A percentile compares a stretch with the other conserved stretches of the same genome.
phyloP scores from a whole-genome alignment of 2,113 vertebrate species.

The Callorhinus ursinus region DNA sequence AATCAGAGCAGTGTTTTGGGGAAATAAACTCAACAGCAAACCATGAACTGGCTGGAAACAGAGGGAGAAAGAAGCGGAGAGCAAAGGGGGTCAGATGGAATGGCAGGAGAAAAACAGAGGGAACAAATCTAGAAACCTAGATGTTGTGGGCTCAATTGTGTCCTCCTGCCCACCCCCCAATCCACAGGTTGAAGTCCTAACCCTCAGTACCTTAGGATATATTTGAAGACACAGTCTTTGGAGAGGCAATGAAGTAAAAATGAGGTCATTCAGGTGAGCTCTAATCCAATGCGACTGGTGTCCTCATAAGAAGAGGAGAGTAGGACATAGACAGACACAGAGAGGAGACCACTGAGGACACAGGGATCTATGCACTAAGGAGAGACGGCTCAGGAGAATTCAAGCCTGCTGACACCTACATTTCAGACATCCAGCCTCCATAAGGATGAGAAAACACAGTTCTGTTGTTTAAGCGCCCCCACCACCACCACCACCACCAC shows the following conservation, averaged over 20 bases:
- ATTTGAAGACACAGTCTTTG: background rate
- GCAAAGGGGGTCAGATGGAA: background rate
- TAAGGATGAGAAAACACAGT: background rate
- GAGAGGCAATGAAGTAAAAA: background rate
- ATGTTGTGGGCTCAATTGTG: background rate
- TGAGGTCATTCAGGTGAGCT: background rate
- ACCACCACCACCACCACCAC: too few relatives aligned
- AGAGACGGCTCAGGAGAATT: background rate
- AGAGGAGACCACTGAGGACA: background rate
- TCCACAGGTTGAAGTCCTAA: too few relatives aligned
- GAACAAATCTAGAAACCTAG: background rate
- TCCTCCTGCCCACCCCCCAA: background rate
- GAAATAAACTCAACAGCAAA: background rate
- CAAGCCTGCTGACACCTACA: background rate
- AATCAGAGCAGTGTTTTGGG: background rate
- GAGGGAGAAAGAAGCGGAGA: background rate
- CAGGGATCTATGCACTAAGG: background rate
- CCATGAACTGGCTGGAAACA: background rate
- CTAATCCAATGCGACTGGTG: background rate
- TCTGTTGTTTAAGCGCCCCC: background rate
- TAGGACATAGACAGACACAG: background rate
- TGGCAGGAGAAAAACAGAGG: background rate
- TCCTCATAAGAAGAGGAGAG: background rate
- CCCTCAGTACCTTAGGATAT: too few relatives aligned
- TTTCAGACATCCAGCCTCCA: background rate